Evolutionary conservation across 1,140 invertebrate species (phyloP).

Genomic region (Glomeris maerens): DNA sequence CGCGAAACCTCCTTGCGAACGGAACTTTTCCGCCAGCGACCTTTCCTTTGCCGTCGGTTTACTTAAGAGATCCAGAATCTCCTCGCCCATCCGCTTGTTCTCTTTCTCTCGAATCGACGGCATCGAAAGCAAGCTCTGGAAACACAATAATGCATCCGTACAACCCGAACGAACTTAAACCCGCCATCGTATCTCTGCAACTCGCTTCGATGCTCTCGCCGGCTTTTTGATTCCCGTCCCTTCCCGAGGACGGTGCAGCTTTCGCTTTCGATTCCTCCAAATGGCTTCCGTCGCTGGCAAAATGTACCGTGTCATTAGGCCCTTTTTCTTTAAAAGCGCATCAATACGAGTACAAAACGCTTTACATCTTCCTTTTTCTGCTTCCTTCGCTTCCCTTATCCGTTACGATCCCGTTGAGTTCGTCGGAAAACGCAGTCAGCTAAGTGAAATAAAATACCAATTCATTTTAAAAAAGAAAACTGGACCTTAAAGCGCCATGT

Average conservation of each 20-base stretch:
- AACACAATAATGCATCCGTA: conserved; percentile 16
- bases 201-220: conserved; percentile 50
- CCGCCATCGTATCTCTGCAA: conserved; percentile 8
- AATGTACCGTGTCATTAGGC: neutral
- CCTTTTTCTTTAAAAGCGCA: too few species aligned
- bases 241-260: too few species aligned
- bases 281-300: conserved; percentile 19
- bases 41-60: conserved; percentile 93
- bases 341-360: neutral
- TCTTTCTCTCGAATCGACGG: conserved; percentile 89
- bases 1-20: conserved; percentile 66
- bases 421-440: conserved; percentile 8
- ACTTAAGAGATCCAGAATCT: conserved; percentile 83
- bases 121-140: conserved; percentile 72
- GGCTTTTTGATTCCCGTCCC: too few species aligned
- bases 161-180: too few species aligned
- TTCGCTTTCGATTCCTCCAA: conserved; percentile 30
- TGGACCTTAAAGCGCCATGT: too few species aligned
- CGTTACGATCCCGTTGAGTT: conserved; percentile 7
- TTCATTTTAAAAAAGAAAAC: too few species aligned
- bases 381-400: conserved; percentile 1
- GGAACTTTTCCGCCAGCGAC: conserved; percentile 81
- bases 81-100: conserved; percentile 87
- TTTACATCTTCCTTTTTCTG: conserved; percentile 7
- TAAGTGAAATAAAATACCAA: neutral